phyloP scores from a whole-genome alignment of 2,113 vertebrate species.

The Hypocryptadius cinnamomeus region DNA sequence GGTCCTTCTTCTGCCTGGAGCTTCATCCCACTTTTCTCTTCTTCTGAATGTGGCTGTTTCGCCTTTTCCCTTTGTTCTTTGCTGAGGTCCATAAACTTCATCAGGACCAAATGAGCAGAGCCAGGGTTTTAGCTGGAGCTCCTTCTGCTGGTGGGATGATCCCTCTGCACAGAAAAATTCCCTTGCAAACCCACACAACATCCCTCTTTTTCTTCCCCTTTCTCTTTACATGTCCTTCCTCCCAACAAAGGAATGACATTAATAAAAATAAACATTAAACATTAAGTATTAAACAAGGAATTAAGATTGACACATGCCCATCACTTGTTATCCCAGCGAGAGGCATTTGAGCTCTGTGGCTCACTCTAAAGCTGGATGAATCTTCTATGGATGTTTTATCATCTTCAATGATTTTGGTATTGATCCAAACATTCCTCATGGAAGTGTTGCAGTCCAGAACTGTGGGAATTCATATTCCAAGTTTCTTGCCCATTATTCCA shows the following conservation, averaged over 20 bases:
- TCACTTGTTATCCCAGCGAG: neutral
- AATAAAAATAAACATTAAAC: neutral
- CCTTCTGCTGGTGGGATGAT: conserved; percentile 32
- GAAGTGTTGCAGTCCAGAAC: neutral
- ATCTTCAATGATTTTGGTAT: neutral
- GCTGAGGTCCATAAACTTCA: neutral
- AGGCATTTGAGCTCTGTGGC: accelerated
- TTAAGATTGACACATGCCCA: too few relatives aligned
- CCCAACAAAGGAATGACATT: neutral
- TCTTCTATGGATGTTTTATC: neutral
- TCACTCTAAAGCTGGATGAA: neutral
- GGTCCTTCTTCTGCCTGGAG: neutral
- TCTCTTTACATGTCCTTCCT: neutral
- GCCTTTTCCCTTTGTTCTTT: neutral
- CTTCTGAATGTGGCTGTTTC: neutral
- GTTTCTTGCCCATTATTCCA: neutral
- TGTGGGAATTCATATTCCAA: neutral
- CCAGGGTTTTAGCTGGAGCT: conserved; percentile 22
- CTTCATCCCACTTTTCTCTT: neutral
- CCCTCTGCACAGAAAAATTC: neutral
- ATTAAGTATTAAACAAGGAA: neutral
- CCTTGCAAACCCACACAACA: neutral
- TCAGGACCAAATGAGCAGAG: neutral
- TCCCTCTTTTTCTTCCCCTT: accelerated
- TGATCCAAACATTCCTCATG: accelerated